phyloP scores from a whole-genome alignment of 2,797 vertebrate species.

The Aeoliscus strigatus region DNA sequence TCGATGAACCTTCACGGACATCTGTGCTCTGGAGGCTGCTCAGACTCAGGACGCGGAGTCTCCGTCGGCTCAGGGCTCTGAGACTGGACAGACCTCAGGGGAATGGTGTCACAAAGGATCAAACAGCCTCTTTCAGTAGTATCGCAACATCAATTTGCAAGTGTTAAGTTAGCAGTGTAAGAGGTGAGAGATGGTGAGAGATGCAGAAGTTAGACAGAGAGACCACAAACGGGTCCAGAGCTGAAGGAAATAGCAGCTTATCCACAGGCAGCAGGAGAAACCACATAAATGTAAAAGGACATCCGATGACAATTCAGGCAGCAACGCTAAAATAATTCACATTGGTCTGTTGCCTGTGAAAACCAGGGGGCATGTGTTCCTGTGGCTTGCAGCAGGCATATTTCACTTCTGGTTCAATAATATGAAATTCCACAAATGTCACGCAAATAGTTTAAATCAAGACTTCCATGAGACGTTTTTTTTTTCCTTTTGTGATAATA shows the following conservation, averaged over 20 bases:
- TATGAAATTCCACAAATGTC: slow-evolving; percentile 1
- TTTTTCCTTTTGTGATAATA: no score
- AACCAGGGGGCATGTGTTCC: slow-evolving; percentile 15
- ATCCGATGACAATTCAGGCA: slow-evolving; percentile 33
- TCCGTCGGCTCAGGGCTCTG: slow-evolving; percentile 22
- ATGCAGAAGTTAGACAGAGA: no score
- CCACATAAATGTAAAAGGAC: slow-evolving; percentile 29
- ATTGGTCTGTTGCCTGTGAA: slow-evolving; percentile 27
- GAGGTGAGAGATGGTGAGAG: slow-evolving; percentile 9
- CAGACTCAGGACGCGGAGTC: slow-evolving; percentile 20
- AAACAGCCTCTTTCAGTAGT: slow-evolving; percentile 15
- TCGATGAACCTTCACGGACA: slow-evolving; percentile 42
- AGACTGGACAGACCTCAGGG: slow-evolving; percentile 23
- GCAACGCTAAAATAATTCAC: slow-evolving; percentile 35
- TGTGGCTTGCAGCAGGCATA: slow-evolving; percentile 9
- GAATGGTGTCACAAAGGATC: slow-evolving; percentile 23
- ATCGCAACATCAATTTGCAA: slow-evolving; percentile 8
- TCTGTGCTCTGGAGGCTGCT: slow-evolving; percentile 29
- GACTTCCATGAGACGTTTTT: neutral
- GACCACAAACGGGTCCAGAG: slow-evolving; percentile 19
- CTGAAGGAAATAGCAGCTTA: slow-evolving; percentile 23
- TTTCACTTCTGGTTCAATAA: slow-evolving; percentile 5
- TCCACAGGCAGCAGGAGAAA: slow-evolving; percentile 14
- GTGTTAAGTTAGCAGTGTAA: neutral
- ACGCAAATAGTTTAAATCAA: neutral